Base-by-base conservation (phyloP, 30 jellyfish, hydroid and myxozoan genomes). In the Cassiopea andromeda region DNA sequence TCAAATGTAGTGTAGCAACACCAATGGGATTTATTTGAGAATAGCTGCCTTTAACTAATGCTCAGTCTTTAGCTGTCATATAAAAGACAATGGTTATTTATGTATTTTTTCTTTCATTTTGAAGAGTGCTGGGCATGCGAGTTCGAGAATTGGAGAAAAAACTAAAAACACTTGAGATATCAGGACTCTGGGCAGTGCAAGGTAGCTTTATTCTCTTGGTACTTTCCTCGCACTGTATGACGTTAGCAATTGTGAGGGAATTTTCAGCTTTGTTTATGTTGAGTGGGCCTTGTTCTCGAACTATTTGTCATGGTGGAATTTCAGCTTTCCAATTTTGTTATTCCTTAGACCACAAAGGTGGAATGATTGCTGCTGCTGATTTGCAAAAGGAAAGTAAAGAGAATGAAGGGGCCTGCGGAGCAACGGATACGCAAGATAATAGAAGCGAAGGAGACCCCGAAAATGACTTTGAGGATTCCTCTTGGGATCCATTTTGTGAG, bases 131-230 rank as follows among this genome's bases (percentile, higher is more conserved):
- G 12, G 99, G 99, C 46, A 83, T 96, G 48, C 93, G 99, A 15
- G 99, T 95, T 38, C 78, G 92, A 61, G 99, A 95, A 69, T 89
- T 95, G 74, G 99, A 95, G 78, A 91, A 91, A 80, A 95, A 95
- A 75, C 76, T 95, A 12, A 91, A 85, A 84, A 95, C 99, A 8
- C 83, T 95, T 77, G 99, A 95, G 82, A 88, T 95, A n/a, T 95
- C 99, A 1, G 99, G 99, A 17, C 93, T 95, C 18, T 95, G 99
- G 99, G 90, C 98, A 1, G 87, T 79, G 19, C 96, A 89, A 79
- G 96, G 96, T 89, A 71, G 9, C n/a, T n/a, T n/a, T n/a, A n/a
- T n/a, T n/a, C n/a, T n/a, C n/a, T n/a, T n/a, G n/a, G n/a, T n/a
- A n/a, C n/a, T n/a, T n/a, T n/a, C n/a, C n/a, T n/a, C n/a, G n/a